phyloP scores from a whole-genome alignment of 2,888 invertebrate species.

The Sarcophaga caerulescens region DNA sequence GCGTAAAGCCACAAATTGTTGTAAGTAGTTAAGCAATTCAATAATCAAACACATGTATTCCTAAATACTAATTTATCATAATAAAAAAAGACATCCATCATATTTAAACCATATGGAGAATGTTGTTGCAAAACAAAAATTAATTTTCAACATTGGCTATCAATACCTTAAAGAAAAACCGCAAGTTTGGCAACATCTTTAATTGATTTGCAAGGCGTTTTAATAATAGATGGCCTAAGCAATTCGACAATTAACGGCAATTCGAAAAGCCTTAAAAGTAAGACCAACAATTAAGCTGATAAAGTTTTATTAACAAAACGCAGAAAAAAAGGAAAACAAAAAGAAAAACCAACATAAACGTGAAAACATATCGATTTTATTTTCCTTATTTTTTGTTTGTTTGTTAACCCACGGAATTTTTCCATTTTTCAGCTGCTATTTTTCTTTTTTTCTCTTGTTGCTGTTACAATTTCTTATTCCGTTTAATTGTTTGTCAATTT shows the following conservation, averaged over 20 bases:
- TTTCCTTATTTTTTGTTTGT: too few species aligned
- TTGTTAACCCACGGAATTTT: not conserved
- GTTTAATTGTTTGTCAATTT: not conserved
- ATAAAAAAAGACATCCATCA: not conserved
- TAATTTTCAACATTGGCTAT: too few species aligned
- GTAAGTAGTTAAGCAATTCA: too few species aligned
- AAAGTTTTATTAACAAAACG: not conserved
- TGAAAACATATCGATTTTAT: not conserved
- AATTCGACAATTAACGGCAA: not conserved
- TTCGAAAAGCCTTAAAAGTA: not conserved
- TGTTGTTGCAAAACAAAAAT: not conserved
- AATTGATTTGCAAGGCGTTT: constrained; percentile 22
- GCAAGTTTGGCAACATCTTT: not conserved
- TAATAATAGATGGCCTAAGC: not conserved
- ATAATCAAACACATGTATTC: not conserved
- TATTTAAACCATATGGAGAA: not conserved
- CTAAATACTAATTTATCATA: not conserved
- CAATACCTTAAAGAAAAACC: not conserved
- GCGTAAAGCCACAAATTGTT: too few species aligned
- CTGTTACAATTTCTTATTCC: not conserved
- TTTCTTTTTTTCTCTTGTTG: not conserved
- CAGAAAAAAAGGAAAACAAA: not conserved
- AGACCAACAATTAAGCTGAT: not conserved
- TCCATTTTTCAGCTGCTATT: not conserved
- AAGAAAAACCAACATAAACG: not conserved